These are phyloP conservation scores for Ibycter americanus DNA, from an alignment of 2,797 vertebrate species.

Conservation along the genomic window DNA sequence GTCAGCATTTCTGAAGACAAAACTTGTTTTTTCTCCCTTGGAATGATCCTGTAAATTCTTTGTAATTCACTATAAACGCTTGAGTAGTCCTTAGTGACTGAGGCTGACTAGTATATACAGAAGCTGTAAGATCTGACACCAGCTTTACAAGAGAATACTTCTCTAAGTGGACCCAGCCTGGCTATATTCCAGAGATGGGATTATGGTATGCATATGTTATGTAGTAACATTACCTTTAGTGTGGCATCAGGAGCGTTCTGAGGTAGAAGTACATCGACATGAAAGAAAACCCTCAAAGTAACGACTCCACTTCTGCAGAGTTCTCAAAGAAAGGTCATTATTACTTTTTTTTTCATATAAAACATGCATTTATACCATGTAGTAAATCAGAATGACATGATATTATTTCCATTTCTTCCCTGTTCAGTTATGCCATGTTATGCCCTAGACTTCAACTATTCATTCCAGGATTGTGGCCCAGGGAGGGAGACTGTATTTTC, in stretches of 20 bases:
- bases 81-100: background rate
- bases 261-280: background rate
- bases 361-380: background rate
- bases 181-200: fast-evolving
- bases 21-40: background rate
- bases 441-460: background rate
- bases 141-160: background rate
- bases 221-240: background rate
- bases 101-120: background rate
- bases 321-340: background rate
- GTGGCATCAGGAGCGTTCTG: background rate
- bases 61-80: background rate
- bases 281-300: background rate
- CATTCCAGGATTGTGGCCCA: background rate
- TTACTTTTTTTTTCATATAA: background rate
- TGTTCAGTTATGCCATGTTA: background rate
- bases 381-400: background rate
- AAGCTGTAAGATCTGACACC: background rate
- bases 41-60: background rate
- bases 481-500: background rate
- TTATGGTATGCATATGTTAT: fast-evolving
- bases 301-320: background rate
- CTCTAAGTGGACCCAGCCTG: too few relatives aligned
- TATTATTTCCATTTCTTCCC: background rate
- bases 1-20: background rate